Conservation (phyloP, 2,888 invertebrate species). For the Embidobia sp. region DNA sequence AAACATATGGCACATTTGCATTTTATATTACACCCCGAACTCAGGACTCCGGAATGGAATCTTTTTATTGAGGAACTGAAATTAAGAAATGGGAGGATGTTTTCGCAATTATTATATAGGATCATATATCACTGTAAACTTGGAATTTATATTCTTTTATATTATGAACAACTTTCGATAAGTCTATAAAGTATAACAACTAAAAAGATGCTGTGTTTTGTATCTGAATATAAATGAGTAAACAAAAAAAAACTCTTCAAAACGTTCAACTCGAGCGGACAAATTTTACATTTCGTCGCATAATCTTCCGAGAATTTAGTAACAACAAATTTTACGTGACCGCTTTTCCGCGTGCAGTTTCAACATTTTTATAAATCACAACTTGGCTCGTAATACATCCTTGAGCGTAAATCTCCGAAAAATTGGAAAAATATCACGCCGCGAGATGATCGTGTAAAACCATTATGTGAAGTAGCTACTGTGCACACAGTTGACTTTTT, state of each 20-base stretch:
- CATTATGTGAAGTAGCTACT: slow-evolving; percentile 56
- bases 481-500: slow-evolving; percentile 54
- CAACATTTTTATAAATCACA: slow-evolving; percentile 43
- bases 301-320: slow-evolving; percentile 3
- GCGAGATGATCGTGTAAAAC: slow-evolving; percentile 54
- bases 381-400: slow-evolving; percentile 29
- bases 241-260: too few relatives aligned
- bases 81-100: too few relatives aligned
- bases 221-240: too few relatives aligned
- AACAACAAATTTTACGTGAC: slow-evolving; percentile 8
- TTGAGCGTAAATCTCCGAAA: slow-evolving; percentile 42
- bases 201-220: too few relatives aligned
- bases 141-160: too few relatives aligned
- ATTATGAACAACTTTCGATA: too few relatives aligned
- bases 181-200: too few relatives aligned
- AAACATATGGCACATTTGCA: slow-evolving; percentile 23
- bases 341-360: background rate
- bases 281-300: background rate
- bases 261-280: background rate
- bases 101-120: too few relatives aligned
- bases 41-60: background rate
- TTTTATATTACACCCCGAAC: slow-evolving; percentile 21
- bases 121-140: too few relatives aligned
- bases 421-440: slow-evolving; percentile 56
- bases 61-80: too few relatives aligned